phyloP scores from a whole-genome alignment of 2,888 invertebrate species.

The Torymus texanus region DNA sequence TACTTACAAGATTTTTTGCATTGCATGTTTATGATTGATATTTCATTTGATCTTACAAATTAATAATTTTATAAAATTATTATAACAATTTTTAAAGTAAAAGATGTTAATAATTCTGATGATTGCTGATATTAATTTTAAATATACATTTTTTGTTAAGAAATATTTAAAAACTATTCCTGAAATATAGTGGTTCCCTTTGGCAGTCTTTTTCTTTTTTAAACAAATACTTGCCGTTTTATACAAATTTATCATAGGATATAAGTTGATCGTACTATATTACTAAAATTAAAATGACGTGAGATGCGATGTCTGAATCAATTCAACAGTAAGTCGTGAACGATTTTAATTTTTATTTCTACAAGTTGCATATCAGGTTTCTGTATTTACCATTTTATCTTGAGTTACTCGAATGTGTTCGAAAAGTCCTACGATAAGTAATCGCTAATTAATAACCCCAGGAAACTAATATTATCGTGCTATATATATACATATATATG shows the following conservation, averaged over 20 bases:
- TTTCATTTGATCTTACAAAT: neutral
- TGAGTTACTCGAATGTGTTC: conserved; percentile 55
- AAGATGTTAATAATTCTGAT: neutral
- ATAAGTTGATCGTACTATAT: too few relatives aligned
- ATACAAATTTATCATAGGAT: too few relatives aligned
- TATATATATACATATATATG: conserved; percentile 2
- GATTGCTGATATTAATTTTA: conserved; percentile 55
- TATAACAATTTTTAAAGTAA: neutral
- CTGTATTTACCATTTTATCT: conserved; percentile 50
- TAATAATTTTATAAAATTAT: too few relatives aligned
- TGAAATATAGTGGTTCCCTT: too few relatives aligned
- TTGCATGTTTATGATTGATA: conserved; percentile 10
- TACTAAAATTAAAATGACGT: conserved; percentile 41
- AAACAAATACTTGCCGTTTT: too few relatives aligned
- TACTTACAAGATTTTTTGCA: neutral
- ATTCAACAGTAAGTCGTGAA: conserved; percentile 31
- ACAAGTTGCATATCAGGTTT: conserved; percentile 47
- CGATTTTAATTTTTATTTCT: conserved; percentile 46
- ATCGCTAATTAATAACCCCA: conserved; percentile 42
- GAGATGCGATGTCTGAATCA: conserved; percentile 32
- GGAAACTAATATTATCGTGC: conserved; percentile 28
- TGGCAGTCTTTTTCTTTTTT: too few relatives aligned
- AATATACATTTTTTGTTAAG: conserved; percentile 52
- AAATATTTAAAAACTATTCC: neutral
- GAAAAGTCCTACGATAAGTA: conserved; percentile 48